phyloP scores from a whole-genome alignment of 1,140 invertebrate genomes.

The Sarcophaga peregrina region DNA sequence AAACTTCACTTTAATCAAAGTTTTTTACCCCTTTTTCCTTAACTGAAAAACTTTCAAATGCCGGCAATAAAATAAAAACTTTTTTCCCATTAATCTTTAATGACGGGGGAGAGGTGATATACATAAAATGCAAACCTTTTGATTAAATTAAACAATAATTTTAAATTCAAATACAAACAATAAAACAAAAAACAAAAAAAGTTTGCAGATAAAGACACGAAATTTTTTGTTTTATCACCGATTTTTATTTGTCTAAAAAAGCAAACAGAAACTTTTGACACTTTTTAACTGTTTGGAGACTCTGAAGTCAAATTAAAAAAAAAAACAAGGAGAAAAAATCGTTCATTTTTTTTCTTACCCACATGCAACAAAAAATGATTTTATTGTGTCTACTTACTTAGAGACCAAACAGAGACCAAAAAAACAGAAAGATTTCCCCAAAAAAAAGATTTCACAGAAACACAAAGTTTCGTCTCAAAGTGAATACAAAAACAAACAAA shows the following conservation, averaged over 20 bases:
- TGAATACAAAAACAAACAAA: slow-evolving; percentile 42
- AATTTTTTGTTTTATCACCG: neutral
- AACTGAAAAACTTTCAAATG: no score
- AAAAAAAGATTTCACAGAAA: neutral
- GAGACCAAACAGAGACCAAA: neutral
- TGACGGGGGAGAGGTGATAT: neutral
- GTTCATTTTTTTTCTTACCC: neutral
- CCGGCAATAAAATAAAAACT: neutral
- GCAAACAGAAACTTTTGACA: slow-evolving; percentile 25
- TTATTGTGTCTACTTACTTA: neutral
- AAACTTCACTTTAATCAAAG: no score
- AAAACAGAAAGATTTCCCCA: slow-evolving; percentile 23
- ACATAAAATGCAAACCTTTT: neutral
- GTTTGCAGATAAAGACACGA: neutral
- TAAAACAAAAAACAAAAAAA: neutral
- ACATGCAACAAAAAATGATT: slow-evolving; percentile 5
- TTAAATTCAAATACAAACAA: slow-evolving; percentile 1
- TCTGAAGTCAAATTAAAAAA: slow-evolving; percentile 37
- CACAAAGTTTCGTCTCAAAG: slow-evolving; percentile 30
- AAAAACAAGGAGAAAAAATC: neutral
- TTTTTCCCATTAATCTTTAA: neutral
- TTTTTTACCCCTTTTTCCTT: no score
- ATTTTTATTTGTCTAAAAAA: neutral
- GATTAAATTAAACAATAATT: slow-evolving; percentile 20
- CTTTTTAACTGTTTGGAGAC: slow-evolving; percentile 10